Base-by-base conservation (phyloP, 2,888 invertebrate species). In the Cryptocephalus primarius region DNA sequence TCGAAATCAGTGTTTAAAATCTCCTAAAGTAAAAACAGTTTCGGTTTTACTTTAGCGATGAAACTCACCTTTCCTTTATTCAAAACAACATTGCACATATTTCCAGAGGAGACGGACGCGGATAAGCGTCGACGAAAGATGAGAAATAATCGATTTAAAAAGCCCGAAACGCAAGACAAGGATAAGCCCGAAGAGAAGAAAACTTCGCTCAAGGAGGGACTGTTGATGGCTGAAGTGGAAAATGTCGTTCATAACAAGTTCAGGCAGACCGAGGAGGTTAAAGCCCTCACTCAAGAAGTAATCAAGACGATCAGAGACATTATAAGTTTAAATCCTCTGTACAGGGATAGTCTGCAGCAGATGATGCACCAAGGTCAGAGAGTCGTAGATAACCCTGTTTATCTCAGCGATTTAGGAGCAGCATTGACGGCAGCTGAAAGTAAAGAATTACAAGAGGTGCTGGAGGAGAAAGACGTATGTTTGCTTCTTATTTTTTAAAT, bases 271-370 rank as follows among this genome's bases (percentile, higher is more conserved):
- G 93, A 94, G 64, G 96, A 97, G 75, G 87, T 97, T 10, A 97
- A 96, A 73, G 96, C 96, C 0, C 66, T 95, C 46, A 95, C 93
- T 0, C 94, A 95, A 69, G 96, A 97, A 75, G 59, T 59, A 48
- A 93, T 96, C 40, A 94, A 96, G 72, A 97, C 96, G 0, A 94
- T 97, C 54, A 76, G 95, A 45, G 99, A 99, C 71, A 95, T 99
- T 48, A 95, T 99, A 51, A 89, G 91, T 55, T 79, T 97, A 75
- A 99, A 97, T 78, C 94, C 96, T 1, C 72, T 99, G 48, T 97
- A 97, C 66, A 85, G 95, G 55, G 97, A 99, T 67, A 93, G 94
- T 43, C 79, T 99, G n/a, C 92, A 94, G 64, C 94, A 96, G 72
- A 93, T 99, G 85, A 75, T 99, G 61, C 93, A 95, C 59, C 93